Conservation (phyloP, 1,140 invertebrate species). For the Plutomurus gul region DNA sequence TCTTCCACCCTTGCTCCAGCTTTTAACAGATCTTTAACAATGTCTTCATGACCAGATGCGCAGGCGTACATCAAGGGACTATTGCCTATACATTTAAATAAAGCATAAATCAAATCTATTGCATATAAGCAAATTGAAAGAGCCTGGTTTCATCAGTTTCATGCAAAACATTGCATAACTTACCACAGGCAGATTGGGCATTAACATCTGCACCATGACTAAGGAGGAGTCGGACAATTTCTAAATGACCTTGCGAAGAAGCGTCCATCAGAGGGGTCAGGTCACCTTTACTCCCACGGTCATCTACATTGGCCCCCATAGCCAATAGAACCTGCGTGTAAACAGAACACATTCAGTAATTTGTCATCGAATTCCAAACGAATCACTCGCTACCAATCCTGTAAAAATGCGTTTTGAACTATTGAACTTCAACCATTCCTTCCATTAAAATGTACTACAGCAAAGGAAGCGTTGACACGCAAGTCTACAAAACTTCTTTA, state of each 20-base stretch:
- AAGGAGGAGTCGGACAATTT: conserved; percentile 89
- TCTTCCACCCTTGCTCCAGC: conserved; percentile 95
- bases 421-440: no score
- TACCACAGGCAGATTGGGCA: conserved; percentile 90
- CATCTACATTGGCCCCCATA: conserved; percentile 97
- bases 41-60: conserved; percentile 91
- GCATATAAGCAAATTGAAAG: background rate
- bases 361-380: no score
- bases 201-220: conserved; percentile 94
- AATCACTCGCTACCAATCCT: no score
- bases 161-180: conserved; percentile 6
- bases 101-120: background rate
- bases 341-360: background rate
- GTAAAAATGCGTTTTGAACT: no score
- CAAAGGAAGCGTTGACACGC: no score
- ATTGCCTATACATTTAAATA: conserved; percentile 68
- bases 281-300: conserved; percentile 91
- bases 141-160: background rate
- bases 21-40: conserved; percentile 85
- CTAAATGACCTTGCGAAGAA: conserved; percentile 89
- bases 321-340: conserved; percentile 79
- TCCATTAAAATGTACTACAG: no score
- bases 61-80: conserved; percentile 98
- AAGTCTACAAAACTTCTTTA: no score
- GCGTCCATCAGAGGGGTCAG: conserved; percentile 97